Percentiles rank a stretch among this genome's conserved stretches.
phyloP scores from a whole-genome alignment of 2,113 vertebrate species.

The Smithornis capensis region DNA sequence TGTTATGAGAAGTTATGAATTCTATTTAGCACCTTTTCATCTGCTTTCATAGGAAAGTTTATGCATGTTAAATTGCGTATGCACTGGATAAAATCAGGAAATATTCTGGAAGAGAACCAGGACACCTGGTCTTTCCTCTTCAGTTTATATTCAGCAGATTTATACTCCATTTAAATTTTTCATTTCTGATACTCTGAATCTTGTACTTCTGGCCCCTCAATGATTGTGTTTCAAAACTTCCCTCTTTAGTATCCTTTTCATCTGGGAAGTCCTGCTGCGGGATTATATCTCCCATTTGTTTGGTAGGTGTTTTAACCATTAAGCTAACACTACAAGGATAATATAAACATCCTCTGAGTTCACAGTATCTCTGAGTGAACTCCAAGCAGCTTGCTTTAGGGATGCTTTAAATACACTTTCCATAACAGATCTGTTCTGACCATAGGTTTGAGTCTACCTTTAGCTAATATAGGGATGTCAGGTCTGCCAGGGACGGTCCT shows the following conservation, averaged over 20 bases:
- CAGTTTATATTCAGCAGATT: neutral
- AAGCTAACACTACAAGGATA: neutral
- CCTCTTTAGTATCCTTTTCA: neutral
- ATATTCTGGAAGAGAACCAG: neutral
- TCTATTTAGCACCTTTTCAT: neutral
- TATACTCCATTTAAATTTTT: neutral
- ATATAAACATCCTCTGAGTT: neutral
- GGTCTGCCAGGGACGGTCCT: neutral
- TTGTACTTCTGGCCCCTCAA: neutral
- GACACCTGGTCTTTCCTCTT: neutral
- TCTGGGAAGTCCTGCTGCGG: neutral
- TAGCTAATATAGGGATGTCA: neutral
- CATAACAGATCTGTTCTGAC: neutral
- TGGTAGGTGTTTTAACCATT: neutral
- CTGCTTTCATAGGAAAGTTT: neutral
- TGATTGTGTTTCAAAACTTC: neutral
- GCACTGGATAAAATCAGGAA: neutral
- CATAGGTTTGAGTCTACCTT: neutral
- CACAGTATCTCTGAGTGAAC: neutral
- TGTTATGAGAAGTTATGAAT: neutral
- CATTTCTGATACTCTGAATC: neutral
- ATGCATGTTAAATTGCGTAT: neutral
- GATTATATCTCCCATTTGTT: neutral
- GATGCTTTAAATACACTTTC: neutral
- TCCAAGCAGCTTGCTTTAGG: neutral